Conservation (phyloP, 2,113 vertebrate genomes). For the Piaya cayana region DNA sequence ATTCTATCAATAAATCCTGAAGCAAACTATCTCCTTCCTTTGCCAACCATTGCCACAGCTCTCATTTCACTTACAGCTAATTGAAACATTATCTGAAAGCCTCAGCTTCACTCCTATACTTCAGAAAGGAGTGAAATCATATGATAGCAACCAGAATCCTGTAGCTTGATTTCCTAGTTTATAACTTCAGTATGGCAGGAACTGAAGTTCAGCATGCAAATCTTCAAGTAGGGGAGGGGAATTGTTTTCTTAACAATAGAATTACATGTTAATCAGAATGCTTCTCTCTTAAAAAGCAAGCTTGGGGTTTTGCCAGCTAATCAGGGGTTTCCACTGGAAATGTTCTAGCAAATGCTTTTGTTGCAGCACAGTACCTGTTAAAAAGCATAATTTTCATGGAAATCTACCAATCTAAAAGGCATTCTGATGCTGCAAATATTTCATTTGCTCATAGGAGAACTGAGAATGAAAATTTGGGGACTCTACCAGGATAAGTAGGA, state of each 20-base stretch:
- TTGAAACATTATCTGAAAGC: neutral
- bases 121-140: neutral
- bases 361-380: neutral
- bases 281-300: neutral
- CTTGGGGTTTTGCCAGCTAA: slow-evolving; percentile 23
- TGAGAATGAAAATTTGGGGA: neutral
- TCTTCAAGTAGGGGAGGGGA: neutral
- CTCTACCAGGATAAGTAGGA: neutral
- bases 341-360: neutral
- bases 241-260: neutral
- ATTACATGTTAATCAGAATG: neutral
- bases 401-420: neutral
- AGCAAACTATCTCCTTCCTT: neutral
- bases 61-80: neutral
- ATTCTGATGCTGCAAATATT: neutral
- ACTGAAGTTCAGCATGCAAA: neutral
- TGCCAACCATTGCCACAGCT: neutral
- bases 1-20: neutral
- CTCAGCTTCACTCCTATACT: neutral
- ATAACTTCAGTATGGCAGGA: neutral
- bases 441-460: neutral
- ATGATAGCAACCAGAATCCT: neutral
- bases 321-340: neutral
- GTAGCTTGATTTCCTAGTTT: neutral
- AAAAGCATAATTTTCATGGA: neutral